Percentiles rank a stretch among this genome's conserved stretches.
These are phyloP conservation scores for Noctua janthe DNA, from an alignment of 2,888 invertebrate genomes.

Conservation along the genomic window DNA sequence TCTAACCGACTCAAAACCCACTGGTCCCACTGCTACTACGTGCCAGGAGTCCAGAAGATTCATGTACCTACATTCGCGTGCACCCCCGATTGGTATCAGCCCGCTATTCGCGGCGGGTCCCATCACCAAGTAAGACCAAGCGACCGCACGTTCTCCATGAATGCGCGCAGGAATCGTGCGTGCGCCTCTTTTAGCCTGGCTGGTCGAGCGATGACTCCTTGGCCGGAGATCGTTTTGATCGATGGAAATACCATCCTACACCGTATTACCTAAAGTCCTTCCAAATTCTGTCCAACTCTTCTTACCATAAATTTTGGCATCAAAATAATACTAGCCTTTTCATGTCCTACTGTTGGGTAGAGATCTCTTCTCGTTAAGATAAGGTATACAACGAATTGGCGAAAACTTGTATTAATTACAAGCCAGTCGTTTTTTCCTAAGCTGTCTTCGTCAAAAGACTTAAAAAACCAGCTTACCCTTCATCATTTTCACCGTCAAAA, in stretches of 20 bases:
- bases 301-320: neutral
- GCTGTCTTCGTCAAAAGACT: neutral
- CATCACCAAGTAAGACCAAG: no score
- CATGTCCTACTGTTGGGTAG: fast-evolving
- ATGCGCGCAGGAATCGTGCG: no score
- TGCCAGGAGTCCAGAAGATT: no score
- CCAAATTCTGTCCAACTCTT: neutral
- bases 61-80: no score
- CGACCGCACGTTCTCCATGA: no score
- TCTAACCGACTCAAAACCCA: no score
- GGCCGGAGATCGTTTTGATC: no score
- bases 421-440: neutral
- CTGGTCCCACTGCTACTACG: no score
- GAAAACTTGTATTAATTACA: neutral
- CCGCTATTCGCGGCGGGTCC: no score
- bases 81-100: no score
- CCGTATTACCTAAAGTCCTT: neutral
- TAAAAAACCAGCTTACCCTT: fast-evolving
- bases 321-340: neutral
- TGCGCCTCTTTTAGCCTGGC: no score
- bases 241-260: neutral
- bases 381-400: neutral
- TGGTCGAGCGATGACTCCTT: no score
- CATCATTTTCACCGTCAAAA: neutral
- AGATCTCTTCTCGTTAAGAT: neutral